Base-by-base conservation (phyloP, 2,113 vertebrate genomes). In the Xenopus laevis region DNA sequence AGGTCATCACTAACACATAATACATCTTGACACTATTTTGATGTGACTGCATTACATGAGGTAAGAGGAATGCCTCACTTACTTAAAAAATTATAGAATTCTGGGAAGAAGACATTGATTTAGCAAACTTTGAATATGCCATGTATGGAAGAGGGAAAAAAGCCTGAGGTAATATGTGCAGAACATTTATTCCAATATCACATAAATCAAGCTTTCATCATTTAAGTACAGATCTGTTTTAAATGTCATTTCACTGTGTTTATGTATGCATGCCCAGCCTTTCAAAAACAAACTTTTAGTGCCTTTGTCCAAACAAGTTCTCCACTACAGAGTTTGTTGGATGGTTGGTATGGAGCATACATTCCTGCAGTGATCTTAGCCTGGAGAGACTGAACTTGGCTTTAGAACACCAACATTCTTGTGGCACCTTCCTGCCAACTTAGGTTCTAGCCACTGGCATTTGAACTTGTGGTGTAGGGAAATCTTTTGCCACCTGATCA, bases 241-340 rank as follows among this genome's bases (percentile, higher is more conserved):
- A 62, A 76, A 76, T 76, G 73, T 76, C 58, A 69, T 69, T 67
- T 76, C 47, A 45, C 30, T 62, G 53, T 76, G 73, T 76, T 76
- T 76, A 67, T 62, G 27, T 76, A 68, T 68, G 73, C 65, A 68
- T 33, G 60, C 65, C 73, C 65, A 69, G 60, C 73, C 73, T 61
- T 75, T 53, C 30, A 55, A 76, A 76, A 76, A 76, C 65, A 76
- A 76, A 76, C 59, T 16, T 68, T n/a, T 17, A 55, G 65, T 76
- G 61, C 73, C 66, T 69, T 76, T 46, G 73, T 63, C 73, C 59
- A 40, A 69, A 76, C 73, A 76, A 76, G 66, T 76, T 76, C 65
- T 55, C 73, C 13, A 50, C 13, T 63, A 63, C 65, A 68, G 53
- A 69, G 73, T 69, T 69, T 69, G 58, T 57, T 30, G 65, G 58